Evolutionary conservation across 2,113 vertebrate genomes (phyloP).

Genomic region (Erythrocebus patas): DNA sequence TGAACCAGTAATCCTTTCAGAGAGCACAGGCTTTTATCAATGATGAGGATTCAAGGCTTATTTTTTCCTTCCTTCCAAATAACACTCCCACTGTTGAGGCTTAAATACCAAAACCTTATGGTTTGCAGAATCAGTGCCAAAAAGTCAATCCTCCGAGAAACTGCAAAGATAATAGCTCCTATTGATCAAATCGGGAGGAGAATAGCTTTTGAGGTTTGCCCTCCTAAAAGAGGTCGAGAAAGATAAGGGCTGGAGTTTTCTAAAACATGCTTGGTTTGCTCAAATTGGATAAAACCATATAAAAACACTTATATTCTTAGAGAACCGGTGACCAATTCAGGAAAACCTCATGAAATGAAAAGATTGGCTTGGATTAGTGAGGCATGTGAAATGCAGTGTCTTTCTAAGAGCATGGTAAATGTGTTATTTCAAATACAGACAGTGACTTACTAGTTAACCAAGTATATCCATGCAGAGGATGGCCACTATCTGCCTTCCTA

Average conservation of each 20-base stretch:
- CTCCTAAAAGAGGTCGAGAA: conserved; percentile 5
- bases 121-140: conserved; percentile 41
- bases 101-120: conserved; percentile 48
- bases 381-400: background rate
- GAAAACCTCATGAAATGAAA: conserved; percentile 47
- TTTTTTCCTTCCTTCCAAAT: conserved; percentile 1
- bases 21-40: conserved; percentile 33
- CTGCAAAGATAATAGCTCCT: conserved; percentile 19
- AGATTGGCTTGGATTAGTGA: conserved; percentile 23
- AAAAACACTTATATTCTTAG: conserved; percentile 44
- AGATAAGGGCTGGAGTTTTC: conserved; percentile 32
- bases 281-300: conserved; percentile 44
- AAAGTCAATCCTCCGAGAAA: conserved; percentile 46
- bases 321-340: background rate
- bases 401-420: background rate
- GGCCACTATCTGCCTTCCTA: background rate
- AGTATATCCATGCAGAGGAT: background rate
- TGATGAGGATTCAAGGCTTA: conserved; percentile 35
- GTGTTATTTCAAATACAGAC: background rate
- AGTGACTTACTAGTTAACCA: background rate
- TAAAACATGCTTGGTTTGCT: conserved; percentile 45
- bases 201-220: background rate
- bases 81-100: conserved; percentile 53
- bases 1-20: conserved; percentile 42
- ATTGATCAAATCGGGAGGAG: conserved; percentile 31